Evolutionary conservation across 2,797 vertebrate genomes (phyloP), one percentile per base, ranked within the genome.

Genomic region (Dicrostonyx torquatus): DNA sequence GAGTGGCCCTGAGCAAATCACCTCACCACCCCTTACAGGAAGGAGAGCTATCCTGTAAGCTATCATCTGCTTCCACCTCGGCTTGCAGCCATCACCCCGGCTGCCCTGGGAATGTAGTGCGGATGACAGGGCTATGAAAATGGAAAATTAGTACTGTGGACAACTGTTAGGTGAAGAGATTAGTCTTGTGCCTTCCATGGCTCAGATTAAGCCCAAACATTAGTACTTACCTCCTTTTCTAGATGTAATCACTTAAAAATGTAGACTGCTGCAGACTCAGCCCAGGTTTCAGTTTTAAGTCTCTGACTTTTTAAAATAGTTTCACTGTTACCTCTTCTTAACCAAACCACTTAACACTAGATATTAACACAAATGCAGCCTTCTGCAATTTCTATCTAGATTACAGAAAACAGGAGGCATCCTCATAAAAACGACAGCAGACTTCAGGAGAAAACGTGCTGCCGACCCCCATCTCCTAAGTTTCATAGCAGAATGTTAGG

Each of bases 321-420:
- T 90, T 62, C 24, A 80, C 58, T 31, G 37, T 93, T 73, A 72
- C 15, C 75, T 62, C 12, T 87, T 43, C 31, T 89, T 58, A 90
- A n/a, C 85, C 45, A 58, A 90, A 72, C 34, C 70, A 85, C 2
- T 31, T 12, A 72, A 37, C 48, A 31, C n/a, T 87, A 45, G 29
- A 7, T 72, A 72, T 14, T 79, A 70, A 73, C 31, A 58, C 6
- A 12, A 80, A 84, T 84, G 77, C 15, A 62, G 48, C 43, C 50
- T 79, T 94, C 72, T 77, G 12, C 89, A 76, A 73, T 92, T 93
- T 85, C 88, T 82, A 14, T 45, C 80, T 77, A 87, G 88, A 60
- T 45, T 70, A 20, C 31, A 55, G 8, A 83, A 72, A 80, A 73
- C 64, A 43, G 94, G 93, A 45, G 10, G 17, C 58, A 50, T 87